Percentiles rank a stretch among this genome's conserved stretches.
These are phyloP conservation scores for Meriones psammophilus DNA, from an alignment of 2,797 vertebrate genomes.

Conservation along the genomic window DNA sequence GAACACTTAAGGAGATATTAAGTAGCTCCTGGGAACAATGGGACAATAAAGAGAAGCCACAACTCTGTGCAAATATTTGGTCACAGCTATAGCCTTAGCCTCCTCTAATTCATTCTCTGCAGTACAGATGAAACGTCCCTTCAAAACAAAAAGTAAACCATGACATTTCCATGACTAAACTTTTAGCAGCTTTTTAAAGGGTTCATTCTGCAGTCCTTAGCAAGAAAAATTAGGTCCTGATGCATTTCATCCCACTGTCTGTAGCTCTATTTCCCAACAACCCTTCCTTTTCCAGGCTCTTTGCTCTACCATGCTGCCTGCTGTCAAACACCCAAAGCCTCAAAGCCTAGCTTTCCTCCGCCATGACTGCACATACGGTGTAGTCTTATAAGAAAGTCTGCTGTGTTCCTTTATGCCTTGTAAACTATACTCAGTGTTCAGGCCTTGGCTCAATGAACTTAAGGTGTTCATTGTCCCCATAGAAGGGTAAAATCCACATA, in stretches of 20 bases:
- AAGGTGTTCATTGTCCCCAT: not conserved
- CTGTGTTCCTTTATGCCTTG: not conserved
- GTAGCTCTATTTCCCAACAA: not conserved
- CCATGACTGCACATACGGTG: not conserved
- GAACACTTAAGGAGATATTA: slow-evolving; percentile 30
- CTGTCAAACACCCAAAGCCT: too few species aligned
- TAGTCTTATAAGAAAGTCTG: not conserved
- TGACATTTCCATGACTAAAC: not conserved
- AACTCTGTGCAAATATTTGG: slow-evolving; percentile 46
- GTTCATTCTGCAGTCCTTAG: not conserved
- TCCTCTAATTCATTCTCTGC: not conserved
- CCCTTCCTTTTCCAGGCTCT: accelerated
- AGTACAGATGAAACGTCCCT: not conserved
- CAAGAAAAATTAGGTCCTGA: not conserved
- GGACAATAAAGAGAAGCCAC: slow-evolving; percentile 22
- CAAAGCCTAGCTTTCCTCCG: too few species aligned
- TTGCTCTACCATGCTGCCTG: too few species aligned
- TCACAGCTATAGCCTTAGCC: not conserved
- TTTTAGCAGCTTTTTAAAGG: not conserved
- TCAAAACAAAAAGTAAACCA: not conserved
- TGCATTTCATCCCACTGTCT: not conserved
- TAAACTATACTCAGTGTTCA: not conserved
- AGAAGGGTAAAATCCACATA: not conserved
- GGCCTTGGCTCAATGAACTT: not conserved
- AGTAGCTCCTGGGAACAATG: not conserved